phyloP scores from a whole-genome alignment of 1,140 invertebrate species.

The Aphaenogaster floridana region DNA sequence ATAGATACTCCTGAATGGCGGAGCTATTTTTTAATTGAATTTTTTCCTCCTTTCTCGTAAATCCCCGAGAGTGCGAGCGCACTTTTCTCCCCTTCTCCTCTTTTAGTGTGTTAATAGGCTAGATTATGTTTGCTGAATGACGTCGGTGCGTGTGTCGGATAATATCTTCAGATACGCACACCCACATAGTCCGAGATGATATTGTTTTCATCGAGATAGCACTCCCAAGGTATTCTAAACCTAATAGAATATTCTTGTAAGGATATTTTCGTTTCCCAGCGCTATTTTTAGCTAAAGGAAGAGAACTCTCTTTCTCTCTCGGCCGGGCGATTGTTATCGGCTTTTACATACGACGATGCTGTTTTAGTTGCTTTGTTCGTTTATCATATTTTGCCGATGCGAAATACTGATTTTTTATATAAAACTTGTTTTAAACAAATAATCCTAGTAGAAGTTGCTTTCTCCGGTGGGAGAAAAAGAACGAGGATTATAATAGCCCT shows the following conservation, averaged over 20 bases:
- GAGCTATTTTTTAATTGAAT: slow-evolving; percentile 27
- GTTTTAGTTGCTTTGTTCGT: not conserved
- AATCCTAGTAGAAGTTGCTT: not conserved
- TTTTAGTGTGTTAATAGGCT: not conserved
- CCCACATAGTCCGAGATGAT: not conserved
- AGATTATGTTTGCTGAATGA: slow-evolving; percentile 37
- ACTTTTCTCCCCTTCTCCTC: not conserved
- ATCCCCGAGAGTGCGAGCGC: not conserved
- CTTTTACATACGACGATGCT: not conserved
- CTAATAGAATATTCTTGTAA: slow-evolving; percentile 31
- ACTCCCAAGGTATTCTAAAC: not conserved
- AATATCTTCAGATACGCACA: not conserved
- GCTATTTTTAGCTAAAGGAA: slow-evolving; percentile 32
- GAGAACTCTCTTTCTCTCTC: not conserved
- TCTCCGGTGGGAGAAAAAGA: not conserved
- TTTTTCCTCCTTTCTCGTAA: not conserved
- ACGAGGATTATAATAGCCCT: not conserved
- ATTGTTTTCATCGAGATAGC: not conserved
- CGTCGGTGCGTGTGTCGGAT: not conserved
- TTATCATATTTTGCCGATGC: not conserved
- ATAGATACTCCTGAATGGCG: not conserved
- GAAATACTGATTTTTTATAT: not conserved
- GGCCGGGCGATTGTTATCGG: not conserved
- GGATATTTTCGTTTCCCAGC: slow-evolving; percentile 6
- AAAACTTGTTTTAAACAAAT: not conserved